phyloP scores from a whole-genome alignment of 2,113 vertebrate species.

The Caranx melampygus region DNA sequence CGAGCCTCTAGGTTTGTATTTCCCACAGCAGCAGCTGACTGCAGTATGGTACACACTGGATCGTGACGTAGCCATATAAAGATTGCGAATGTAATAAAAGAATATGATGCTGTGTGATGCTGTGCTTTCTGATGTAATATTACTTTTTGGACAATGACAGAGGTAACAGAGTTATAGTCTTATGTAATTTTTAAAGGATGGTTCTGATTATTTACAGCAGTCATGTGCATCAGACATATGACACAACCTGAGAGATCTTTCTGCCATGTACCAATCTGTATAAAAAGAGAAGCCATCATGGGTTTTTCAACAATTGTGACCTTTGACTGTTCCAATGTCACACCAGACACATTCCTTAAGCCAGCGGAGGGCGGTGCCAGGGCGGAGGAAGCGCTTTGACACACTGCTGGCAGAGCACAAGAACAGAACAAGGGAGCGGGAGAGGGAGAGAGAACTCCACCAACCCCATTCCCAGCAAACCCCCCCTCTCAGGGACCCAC shows the following conservation, averaged over 20 bases:
- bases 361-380: slow-evolving; percentile 97
- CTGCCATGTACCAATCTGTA: background rate
- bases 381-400: slow-evolving; percentile 98
- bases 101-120: background rate
- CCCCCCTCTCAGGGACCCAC: slow-evolving; percentile 97
- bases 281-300: background rate
- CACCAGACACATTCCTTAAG: slow-evolving; percentile 99
- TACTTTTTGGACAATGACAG: background rate
- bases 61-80: background rate
- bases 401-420: slow-evolving; percentile 97
- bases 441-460: slow-evolving; percentile 89
- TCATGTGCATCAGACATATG: no score
- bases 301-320: background rate
- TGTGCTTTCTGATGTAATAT: background rate
- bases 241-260: background rate
- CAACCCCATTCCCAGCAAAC: slow-evolving; percentile 92
- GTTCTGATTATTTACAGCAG: background rate
- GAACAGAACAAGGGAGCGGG: slow-evolving; percentile 96
- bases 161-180: no score
- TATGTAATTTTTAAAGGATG: no score
- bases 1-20: background rate
- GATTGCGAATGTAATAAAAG: background rate
- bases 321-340: slow-evolving; percentile 1
- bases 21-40: background rate
- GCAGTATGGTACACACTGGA: background rate